Evolutionary conservation across 2,113 vertebrate species (phyloP).

Genomic region (rat (Rattus norvegicus)): DNA sequence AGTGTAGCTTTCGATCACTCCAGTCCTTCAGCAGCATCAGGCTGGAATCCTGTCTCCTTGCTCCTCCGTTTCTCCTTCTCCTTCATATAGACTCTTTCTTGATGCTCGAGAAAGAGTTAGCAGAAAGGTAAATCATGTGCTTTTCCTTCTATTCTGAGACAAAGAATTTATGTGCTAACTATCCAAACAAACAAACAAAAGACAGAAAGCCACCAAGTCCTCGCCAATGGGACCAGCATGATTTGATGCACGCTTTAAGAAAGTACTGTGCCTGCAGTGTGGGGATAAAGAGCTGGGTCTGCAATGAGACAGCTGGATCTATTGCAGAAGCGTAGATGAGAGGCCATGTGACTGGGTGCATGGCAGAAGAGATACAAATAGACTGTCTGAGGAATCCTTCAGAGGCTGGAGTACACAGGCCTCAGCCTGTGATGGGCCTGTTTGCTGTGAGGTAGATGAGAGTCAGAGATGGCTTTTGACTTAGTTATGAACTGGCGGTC

Average conservation of each 20-base stretch:
- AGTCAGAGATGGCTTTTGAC: background rate
- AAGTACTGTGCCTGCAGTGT: background rate
- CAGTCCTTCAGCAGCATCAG: background rate
- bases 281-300: background rate
- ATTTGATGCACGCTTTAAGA: slow-evolving; percentile 23
- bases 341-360: background rate
- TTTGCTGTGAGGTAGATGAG: background rate
- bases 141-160: background rate
- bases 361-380: background rate
- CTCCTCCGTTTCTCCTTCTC: background rate
- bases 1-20: background rate
- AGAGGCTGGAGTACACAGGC: background rate
- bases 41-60: background rate
- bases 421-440: too few species aligned
- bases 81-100: background rate
- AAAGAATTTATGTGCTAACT: background rate
- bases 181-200: background rate
- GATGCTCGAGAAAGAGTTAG: background rate
- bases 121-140: background rate
- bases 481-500: background rate
- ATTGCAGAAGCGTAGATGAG: background rate
- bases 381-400: background rate
- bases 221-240: background rate
- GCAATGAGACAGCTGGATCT: background rate
- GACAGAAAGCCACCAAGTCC: background rate